Evolutionary conservation across 2,888 invertebrate species (phyloP), one percentile per base, ranked within the genome.

Genomic region (Panopea generosa): DNA sequence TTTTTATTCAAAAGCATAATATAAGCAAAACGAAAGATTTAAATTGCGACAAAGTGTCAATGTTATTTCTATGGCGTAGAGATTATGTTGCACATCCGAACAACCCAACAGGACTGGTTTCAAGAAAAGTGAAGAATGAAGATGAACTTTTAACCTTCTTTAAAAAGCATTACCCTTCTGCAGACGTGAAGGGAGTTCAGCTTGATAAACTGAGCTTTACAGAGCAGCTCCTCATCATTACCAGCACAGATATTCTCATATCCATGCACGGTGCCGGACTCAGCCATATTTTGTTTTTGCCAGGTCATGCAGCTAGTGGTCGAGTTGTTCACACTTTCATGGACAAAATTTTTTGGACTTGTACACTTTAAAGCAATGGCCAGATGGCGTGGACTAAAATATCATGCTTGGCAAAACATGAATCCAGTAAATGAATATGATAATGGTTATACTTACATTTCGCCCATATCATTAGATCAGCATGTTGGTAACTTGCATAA

Each of bases 221-320:
- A 22, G 68, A 89, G 26, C 92, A 92, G 77, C 79, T 92, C 14
- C 33, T 86, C 43, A 29, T 84, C 2, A 84, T 92, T 3, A 43
- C 86, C 1, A 72, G 82, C 11, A 89, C 91, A 1, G 92, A 92
- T 79, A 86, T 92, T 56, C 77, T 92, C 16, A 82, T 92, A 1
- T 92, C 91, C 4, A 92, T 92, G 91, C 92, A 92, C 63, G 92
- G 92, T 11, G 92, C 92, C 2, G 92, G 91, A 3, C 77, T 92
- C 43, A 87, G 90, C 7, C 91, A 91, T 69, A 84, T 90, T 14
- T 66, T 92, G 24, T 91, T 92, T 67, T 72, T 92, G 24, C 90
- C 91, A 1, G 60, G 77, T 6, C 87, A 89, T 66, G 87, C 88
- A 0, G 91, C n/a, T 86, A 2, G 84, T 92, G 0, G 75, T 92